Evolutionary conservation across 2,888 invertebrate genomes (phyloP), one percentile per base, ranked within the genome.

Genomic region (Plutella xylostella): DNA sequence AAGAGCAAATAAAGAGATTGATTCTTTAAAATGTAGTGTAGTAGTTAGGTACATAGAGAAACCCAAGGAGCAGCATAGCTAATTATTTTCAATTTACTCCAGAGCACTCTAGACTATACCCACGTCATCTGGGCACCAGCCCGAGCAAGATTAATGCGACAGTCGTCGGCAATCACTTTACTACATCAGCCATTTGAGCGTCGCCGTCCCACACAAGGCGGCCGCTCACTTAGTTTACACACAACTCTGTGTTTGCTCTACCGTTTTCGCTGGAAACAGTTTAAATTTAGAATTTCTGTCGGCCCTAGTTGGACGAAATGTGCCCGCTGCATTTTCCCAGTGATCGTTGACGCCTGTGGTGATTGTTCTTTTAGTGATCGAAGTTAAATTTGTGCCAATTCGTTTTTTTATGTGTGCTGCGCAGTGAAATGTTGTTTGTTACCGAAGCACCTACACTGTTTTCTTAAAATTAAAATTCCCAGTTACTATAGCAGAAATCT

Each of bases 231-330:
- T 65, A 42, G 69, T 63, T 64, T 67, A 65, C 65, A 73, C 65
- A 73, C 74, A 68, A 72, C 70, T 63, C 70, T 65, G 60, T 55
- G 61, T 67, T 65, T 61, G 65, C 58, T 57, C 57, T 61, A 63
- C 61, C 69, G 72, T 75, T 42, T 79, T 83, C 77, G 65, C 66
- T 76, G 72, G 76, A 80, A 82, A 71, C 65, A 58, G 69, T 72
- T 74, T 82, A 82, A 75, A 70, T 75, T 78, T 83, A 83, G 82
- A 82, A 78, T 79, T 67, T 77, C 76, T 74, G 77, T 75, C 72
- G 68, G 64, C 73, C 76, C 68, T 72, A 74, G 68, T 72, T 74
- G 70, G 76, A 66, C 55, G 61, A 72, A 74, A 77, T 76, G 72
- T 67, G 68, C 69, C 72, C 71, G 69, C 69, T 72, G 64, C 65